Base-by-base conservation (phyloP, 1,140 invertebrate genomes). In the Nephotettix cincticeps region DNA sequence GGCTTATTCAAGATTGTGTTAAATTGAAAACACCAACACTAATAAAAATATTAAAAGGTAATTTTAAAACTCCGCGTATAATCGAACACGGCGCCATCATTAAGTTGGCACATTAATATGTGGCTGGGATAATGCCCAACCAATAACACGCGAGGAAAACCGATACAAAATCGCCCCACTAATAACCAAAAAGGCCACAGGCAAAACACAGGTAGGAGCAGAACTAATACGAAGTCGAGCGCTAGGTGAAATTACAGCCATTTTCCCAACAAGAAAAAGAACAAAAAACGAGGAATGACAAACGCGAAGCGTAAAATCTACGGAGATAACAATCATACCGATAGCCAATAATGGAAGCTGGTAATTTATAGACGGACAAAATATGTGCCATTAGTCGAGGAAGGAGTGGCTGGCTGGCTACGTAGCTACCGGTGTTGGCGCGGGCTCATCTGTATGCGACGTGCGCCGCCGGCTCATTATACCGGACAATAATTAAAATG, bases 381-480 rank as follows among this genome's bases (percentile, higher is more conserved):
- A 61, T 61, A 61, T 61, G 56, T 61, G 56, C 56, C 56, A 61
- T 61, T 61, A 61, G 56, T 21, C 56, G 56, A 27, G 56, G 56
- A 61, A 23, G 56, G 56, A 17, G 47, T 25, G 9, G 14, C 3
- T 23, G 25, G 56, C n/a, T n/a, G n/a, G n/a, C n/a, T n/a, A n/a
- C n/a, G n/a, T n/a, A n/a, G n/a, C 56, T 61, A 61, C 56, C 56
- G 56, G 56, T 61, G 56, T 61, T 61, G 21, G 56, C n/a, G n/a
- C n/a, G 17, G 4, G 25, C 56, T 61, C 56, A 61, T 61, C 56
- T 21, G 28, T 61, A 61, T 61, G 56, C 56, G 25, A 27, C 56
- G 56, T 29, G 56, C 56, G 4, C 47, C 47, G 6, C 56, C 9
- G 23, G 21, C 56, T 61, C 56, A 61, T 61, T 61, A 61, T 61